Evolutionary conservation across 2,113 vertebrate genomes (phyloP).

Genomic region (Esox niger): DNA sequence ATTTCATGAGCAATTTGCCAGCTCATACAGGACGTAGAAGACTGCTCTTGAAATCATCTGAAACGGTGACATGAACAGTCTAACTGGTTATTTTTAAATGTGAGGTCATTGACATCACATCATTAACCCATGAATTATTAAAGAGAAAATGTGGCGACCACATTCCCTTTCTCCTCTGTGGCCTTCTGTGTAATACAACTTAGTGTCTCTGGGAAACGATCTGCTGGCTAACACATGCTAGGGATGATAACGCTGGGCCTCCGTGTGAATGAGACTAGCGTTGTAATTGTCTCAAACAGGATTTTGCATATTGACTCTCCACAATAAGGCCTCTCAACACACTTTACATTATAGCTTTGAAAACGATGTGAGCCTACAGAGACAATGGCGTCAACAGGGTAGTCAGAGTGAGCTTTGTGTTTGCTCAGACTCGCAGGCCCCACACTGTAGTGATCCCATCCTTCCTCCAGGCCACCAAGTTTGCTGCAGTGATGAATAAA

Average conservation of each 20-base stretch:
- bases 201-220: background rate
- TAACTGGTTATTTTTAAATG: background rate
- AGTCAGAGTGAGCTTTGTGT: no score
- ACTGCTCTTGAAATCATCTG: no score
- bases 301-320: no score
- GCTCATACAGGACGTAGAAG: background rate
- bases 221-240: background rate
- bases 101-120: background rate
- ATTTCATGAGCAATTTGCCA: background rate
- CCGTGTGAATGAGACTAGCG: background rate
- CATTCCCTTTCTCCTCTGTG: background rate
- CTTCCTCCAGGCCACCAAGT: slow-evolving; percentile 62
- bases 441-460: no score
- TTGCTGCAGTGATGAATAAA: slow-evolving; percentile 75
- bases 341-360: no score
- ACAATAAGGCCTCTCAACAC: no score
- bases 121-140: slow-evolving; percentile 1
- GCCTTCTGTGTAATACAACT: background rate
- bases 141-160: slow-evolving; percentile 1
- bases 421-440: no score
- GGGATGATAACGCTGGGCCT: background rate
- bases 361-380: no score
- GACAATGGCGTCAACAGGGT: no score
- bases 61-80: no score
- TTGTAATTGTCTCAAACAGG: no score